These are phyloP conservation scores for Sebastes paucispinis DNA, from an alignment of 2,797 vertebrate genomes.

Conservation along the genomic window DNA sequence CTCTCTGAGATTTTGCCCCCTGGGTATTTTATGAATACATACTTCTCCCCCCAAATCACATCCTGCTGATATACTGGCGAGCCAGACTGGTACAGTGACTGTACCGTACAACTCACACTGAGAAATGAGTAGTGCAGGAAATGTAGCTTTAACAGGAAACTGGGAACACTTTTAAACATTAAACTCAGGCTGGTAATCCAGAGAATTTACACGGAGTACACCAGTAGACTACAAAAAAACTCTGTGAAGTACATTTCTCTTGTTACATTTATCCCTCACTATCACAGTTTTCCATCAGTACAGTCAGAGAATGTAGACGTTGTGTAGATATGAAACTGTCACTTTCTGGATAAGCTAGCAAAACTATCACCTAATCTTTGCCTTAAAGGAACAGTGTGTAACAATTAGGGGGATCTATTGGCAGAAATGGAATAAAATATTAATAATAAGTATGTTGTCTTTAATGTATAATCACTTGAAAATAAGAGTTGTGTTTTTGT, in stretches of 20 bases:
- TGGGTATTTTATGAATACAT: conserved; percentile 58
- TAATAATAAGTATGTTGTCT: too few species aligned
- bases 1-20: conserved; percentile 46
- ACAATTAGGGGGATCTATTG: too few species aligned
- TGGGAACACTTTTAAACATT: background rate
- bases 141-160: background rate
- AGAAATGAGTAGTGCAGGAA: background rate
- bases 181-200: background rate
- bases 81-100: conserved; percentile 9
- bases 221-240: background rate
- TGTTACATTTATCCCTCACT: background rate
- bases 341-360: background rate
- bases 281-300: background rate
- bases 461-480: too few species aligned
- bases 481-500: too few species aligned
- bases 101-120: background rate
- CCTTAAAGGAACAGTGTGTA: too few species aligned
- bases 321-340: background rate
- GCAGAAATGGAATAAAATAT: too few species aligned
- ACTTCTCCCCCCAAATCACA: conserved; percentile 56
- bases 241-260: background rate
- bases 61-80: conserved; percentile 57
- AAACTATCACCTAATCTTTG: background rate
- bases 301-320: background rate
- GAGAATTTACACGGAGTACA: background rate